Evolutionary conservation across 2,113 vertebrate genomes (phyloP).

Genomic region (Amia ocellicauda): DNA sequence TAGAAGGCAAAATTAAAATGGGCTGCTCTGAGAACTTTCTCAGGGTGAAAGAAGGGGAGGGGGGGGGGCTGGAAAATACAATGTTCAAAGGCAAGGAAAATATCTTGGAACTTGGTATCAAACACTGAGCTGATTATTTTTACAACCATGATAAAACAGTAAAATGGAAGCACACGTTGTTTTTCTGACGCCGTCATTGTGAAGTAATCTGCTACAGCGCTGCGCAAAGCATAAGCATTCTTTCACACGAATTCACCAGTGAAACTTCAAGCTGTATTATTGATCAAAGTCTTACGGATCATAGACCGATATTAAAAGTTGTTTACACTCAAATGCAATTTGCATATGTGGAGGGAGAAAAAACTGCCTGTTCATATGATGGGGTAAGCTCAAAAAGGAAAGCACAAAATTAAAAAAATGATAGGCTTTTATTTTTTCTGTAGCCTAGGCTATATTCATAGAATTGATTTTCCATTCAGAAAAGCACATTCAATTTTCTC

Average conservation of each 20-base stretch:
- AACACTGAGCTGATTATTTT: constrained; percentile 39
- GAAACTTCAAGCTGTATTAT: too few relatives aligned
- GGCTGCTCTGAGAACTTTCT: neutral
- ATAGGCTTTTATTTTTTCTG: too few relatives aligned
- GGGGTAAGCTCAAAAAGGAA: too few relatives aligned
- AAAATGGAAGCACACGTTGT: constrained; percentile 50
- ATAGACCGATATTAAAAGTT: too few relatives aligned
- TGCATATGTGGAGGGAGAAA: too few relatives aligned
- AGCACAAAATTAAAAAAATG: too few relatives aligned
- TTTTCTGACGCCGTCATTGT: constrained; percentile 34
- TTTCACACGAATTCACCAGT: constrained; percentile 21
- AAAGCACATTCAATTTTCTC: too few relatives aligned
- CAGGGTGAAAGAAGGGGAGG: neutral
- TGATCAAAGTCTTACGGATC: too few relatives aligned
- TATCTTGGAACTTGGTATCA: constrained; percentile 50
- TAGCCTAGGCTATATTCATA: too few relatives aligned
- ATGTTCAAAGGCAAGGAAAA: constrained; percentile 26
- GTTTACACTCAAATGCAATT: too few relatives aligned
- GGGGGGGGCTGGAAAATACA: neutral
- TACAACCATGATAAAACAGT: constrained; percentile 35
- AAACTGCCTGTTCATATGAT: too few relatives aligned
- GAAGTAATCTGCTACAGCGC: constrained; percentile 22
- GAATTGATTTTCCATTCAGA: too few relatives aligned
- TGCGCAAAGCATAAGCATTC: constrained; percentile 21
- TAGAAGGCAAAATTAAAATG: constrained; percentile 15